Conservation (phyloP, 2,113 vertebrate species). For the Amblyopsis rosae region DNA sequence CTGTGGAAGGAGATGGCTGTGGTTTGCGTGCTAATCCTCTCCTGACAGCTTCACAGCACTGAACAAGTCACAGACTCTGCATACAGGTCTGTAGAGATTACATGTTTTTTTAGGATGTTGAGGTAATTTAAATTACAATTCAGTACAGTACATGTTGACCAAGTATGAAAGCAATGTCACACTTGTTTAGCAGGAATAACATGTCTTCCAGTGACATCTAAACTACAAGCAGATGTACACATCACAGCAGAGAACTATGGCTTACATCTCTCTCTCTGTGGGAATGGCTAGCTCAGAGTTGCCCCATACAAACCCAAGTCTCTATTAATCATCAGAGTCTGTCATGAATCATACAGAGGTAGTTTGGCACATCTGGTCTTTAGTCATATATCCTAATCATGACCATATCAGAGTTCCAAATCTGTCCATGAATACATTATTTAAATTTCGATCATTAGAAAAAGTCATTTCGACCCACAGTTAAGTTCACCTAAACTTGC, state of each 20-base stretch:
- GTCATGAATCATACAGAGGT: constrained; percentile 61
- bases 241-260: background rate
- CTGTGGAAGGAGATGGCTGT: no score
- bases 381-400: constrained; percentile 69
- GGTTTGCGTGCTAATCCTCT: no score
- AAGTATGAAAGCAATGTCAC: no score
- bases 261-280: background rate
- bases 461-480: constrained; percentile 60
- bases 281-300: constrained; percentile 8
- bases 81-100: no score
- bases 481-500: constrained; percentile 65
- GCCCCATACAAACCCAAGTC: constrained; percentile 35
- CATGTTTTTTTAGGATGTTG: no score
- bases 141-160: no score
- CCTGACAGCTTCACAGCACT: no score
- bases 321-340: constrained; percentile 56
- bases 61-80: no score
- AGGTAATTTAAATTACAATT: constrained; percentile 10
- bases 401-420: constrained; percentile 52
- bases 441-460: constrained; percentile 71
- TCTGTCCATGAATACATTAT: constrained; percentile 66
- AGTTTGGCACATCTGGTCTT: constrained; percentile 66
- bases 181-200: background rate
- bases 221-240: background rate
- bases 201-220: no score